These are phyloP conservation scores for Thaumetopoea pityocampa DNA, from an alignment of 1,140 invertebrate species.

Conservation along the genomic window DNA sequence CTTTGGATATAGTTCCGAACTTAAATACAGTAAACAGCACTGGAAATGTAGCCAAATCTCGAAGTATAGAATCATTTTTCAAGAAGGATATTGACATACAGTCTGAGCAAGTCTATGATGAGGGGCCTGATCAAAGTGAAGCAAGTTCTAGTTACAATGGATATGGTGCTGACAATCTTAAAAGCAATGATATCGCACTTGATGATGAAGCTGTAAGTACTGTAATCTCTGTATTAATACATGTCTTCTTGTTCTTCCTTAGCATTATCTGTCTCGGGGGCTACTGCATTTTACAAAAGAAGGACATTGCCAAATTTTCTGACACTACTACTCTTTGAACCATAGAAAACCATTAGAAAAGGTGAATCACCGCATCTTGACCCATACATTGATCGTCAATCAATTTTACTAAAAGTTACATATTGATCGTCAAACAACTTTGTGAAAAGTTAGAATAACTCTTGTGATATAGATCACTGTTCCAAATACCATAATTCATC, in stretches of 20 bases:
- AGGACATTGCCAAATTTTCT: too few species aligned
- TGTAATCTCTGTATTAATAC: background rate
- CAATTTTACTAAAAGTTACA: too few species aligned
- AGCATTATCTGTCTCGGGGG: too few species aligned
- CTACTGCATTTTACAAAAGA: too few species aligned
- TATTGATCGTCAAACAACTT: too few species aligned
- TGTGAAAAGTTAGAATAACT: too few species aligned
- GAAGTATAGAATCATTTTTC: slow-evolving; percentile 53
- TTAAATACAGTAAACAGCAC: slow-evolving; percentile 5
- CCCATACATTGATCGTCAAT: too few species aligned
- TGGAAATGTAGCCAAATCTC: slow-evolving; percentile 24
- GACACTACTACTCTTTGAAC: too few species aligned
- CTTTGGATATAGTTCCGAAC: slow-evolving; percentile 34
- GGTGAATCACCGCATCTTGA: too few species aligned
- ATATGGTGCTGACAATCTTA: slow-evolving; percentile 20
- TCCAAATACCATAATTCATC: too few species aligned
- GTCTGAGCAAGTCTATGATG: slow-evolving; percentile 17
- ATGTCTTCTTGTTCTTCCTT: slow-evolving; percentile 4
- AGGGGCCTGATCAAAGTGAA: slow-evolving; percentile 15
- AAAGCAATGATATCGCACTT: slow-evolving; percentile 30
- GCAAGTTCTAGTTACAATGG: slow-evolving; percentile 15
- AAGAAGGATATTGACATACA: slow-evolving; percentile 33
- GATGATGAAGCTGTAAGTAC: slow-evolving; percentile 70
- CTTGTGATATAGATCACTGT: too few species aligned
- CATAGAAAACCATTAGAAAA: too few species aligned